A percentile compares a stretch with the other conserved stretches of the same genome.
Evolutionary conservation across 2,113 vertebrate genomes (phyloP).

Genomic region (Peromyscus leucopus): DNA sequence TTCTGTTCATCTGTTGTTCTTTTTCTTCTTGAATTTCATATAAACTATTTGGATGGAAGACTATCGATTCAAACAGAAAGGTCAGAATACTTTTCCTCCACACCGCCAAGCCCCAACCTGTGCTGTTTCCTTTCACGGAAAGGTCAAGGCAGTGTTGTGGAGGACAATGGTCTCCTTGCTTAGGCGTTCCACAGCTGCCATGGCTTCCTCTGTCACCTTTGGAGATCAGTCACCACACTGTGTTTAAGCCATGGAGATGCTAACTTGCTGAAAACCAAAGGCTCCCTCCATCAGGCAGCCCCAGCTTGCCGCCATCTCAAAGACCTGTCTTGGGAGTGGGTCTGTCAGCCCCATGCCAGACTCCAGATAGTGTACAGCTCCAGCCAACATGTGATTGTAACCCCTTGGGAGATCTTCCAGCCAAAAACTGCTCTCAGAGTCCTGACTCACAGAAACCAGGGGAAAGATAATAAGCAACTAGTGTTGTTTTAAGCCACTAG

Average conservation of each 20-base stretch:
- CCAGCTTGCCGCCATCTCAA: background rate
- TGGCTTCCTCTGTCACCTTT: background rate
- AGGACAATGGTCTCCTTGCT: background rate
- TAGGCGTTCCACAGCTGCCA: background rate
- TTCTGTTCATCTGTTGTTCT: conserved; percentile 49
- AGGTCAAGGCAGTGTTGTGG: background rate
- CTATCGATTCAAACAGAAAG: conserved; percentile 51
- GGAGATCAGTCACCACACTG: background rate
- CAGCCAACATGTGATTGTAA: background rate
- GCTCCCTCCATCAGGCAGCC: background rate
- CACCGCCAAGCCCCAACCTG: background rate
- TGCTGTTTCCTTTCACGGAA: background rate
- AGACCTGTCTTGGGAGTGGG: background rate
- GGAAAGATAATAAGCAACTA: background rate
- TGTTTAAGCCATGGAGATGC: background rate
- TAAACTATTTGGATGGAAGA: conserved; percentile 34
- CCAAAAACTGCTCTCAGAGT: background rate
- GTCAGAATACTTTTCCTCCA: conserved; percentile 38
- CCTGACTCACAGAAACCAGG: background rate
- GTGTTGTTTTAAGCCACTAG: background rate
- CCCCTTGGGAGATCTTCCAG: background rate
- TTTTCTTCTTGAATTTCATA: conserved; percentile 51
- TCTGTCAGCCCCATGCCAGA: background rate
- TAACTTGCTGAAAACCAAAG: background rate
- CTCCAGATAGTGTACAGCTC: background rate